Conservation (phyloP, 2,113 vertebrate genomes). For the Thermophis baileyi region DNA sequence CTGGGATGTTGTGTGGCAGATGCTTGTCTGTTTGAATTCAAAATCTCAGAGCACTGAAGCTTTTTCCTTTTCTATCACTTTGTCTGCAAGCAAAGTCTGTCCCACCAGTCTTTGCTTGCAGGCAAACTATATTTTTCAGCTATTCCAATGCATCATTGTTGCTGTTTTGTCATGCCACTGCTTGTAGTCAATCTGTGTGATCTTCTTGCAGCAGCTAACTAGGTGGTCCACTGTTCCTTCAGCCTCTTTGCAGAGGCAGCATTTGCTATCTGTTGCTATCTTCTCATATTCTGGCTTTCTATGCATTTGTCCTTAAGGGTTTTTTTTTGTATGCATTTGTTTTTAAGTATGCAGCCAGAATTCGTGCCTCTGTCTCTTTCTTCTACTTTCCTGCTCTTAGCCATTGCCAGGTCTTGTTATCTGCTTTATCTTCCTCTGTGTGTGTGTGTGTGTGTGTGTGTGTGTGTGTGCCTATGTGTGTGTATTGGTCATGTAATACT, state of each 20-base stretch:
- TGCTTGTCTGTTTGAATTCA: not conserved
- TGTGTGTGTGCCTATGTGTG: not conserved
- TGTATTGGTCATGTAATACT: not conserved
- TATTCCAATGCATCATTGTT: not conserved
- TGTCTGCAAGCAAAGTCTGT: not conserved
- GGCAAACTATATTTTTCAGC: not conserved
- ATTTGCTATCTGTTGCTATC: not conserved
- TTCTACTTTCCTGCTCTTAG: not conserved
- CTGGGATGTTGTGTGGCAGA: not conserved
- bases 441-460: no score
- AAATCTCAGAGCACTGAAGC: not conserved
- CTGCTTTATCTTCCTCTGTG: not conserved
- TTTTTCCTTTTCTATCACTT: not conserved
- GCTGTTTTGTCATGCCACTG: not conserved
- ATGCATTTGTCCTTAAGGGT: not conserved
- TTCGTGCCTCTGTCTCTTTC: not conserved
- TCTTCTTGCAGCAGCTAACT: not conserved
- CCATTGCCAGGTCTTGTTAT: not conserved
- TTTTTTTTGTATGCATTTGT: not conserved
- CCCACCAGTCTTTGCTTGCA: not conserved
- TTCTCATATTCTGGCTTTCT: not conserved
- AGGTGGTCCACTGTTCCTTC: not conserved
- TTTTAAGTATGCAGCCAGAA: not conserved
- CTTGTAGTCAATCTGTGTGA: not conserved
- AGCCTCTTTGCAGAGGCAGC: not conserved